These are phyloP conservation scores for Kuschelorhynchus macadamiae DNA, from an alignment of 2,888 invertebrate genomes.

Conservation along the genomic window DNA sequence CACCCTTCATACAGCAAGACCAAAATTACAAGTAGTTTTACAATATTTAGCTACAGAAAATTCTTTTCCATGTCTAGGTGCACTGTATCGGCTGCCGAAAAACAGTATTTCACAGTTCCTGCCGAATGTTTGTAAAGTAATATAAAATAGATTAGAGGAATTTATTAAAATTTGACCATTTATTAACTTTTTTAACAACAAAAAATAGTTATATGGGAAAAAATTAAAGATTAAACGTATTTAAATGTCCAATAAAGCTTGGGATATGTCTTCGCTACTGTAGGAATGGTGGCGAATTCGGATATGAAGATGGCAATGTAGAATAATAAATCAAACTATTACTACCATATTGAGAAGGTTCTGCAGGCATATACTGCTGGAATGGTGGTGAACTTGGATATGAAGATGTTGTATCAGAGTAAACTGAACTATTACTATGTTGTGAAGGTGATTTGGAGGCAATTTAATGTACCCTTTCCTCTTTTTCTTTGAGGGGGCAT, in stretches of 20 bases:
- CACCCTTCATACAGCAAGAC: conserved; percentile 15
- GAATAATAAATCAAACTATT: too few species aligned
- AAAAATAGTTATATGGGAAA: too few species aligned
- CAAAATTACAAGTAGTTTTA: conserved; percentile 4
- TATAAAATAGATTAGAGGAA: neutral
- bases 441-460: neutral
- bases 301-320: too few species aligned
- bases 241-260: too few species aligned
- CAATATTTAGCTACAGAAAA: neutral
- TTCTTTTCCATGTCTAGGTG: neutral
- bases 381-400: too few species aligned
- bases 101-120: conserved; percentile 2
- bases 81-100: conserved; percentile 1
- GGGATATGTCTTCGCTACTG: too few species aligned
- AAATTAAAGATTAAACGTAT: too few species aligned
- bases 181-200: neutral
- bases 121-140: conserved; percentile 1
- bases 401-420: too few species aligned
- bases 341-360: too few species aligned
- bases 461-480: conserved; percentile 28
- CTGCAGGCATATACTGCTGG: too few species aligned
- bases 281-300: too few species aligned
- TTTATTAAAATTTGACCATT: neutral
- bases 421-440: too few species aligned
- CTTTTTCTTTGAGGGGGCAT: conserved; percentile 41